Evolutionary conservation across 2,113 vertebrate genomes (phyloP), one percentile per base, ranked within the genome.

Genomic region (Chaenocephalus aceratus): DNA sequence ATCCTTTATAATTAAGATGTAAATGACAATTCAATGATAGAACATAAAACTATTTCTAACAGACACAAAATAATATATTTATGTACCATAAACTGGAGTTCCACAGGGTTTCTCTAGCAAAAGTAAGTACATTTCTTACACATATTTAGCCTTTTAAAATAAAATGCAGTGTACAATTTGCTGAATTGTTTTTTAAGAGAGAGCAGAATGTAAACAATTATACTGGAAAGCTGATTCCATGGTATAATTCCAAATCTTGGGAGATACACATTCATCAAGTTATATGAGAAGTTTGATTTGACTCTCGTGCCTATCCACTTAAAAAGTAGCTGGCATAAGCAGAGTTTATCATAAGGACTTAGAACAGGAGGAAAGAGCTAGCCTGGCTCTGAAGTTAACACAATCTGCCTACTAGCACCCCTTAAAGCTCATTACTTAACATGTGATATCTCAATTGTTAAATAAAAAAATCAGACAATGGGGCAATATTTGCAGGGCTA

Each of bases 201-300:
- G 3, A 46, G 8, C 5, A n/a, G 4, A 41, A 18, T 13, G 57
- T 45, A 64, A 68, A 75, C 63, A 73, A 44, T 13, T 58, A 59
- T 4, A 54, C 23, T 45, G 0, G 61, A 54, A 70, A 36, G 34
- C 3, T 23, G 11, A 61, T 21, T 66, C 45, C n/a, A 56, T 41
- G 6, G 34, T n/a, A 52, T 73, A 80, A 54, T n/a, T 52, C 14
- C 6, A 8, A 3, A 48, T 49, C 1, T 68, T 64, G 11, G n/a
- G 21, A 48, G 2, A 7, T 14, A 46, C 6, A n/a, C 61, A 46
- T 8, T 51, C 18, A 0, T 13, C 15, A 23, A 76, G n/a, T 69
- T 59, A 48, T 4, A 53, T 66, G 6, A 58, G 9, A 83, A 72
- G 10, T 63, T 34, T 79, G 52, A 10, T 30, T 10, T 12, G 15